Conservation (phyloP, 2,113 vertebrate species). For the Bombycilla garrulus region DNA sequence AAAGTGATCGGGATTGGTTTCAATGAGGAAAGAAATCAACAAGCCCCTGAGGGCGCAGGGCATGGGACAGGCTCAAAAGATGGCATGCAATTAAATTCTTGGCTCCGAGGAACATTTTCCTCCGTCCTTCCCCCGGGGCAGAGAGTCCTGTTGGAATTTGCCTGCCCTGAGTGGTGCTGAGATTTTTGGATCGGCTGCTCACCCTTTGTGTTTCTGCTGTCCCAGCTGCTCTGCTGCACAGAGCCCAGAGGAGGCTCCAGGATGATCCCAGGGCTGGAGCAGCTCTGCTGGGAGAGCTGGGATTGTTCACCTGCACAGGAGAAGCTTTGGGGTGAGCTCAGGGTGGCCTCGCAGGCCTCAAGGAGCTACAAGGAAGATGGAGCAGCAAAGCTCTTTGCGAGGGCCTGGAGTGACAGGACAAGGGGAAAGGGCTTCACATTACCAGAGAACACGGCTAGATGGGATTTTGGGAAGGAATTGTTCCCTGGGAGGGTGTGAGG, state of each 20-base stretch:
- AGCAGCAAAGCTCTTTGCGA: no score
- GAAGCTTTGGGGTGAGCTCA: no score
- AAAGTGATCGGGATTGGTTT: background rate
- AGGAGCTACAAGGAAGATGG: no score
- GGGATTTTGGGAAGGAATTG: no score
- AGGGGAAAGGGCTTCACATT: no score
- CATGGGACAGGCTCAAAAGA: background rate
- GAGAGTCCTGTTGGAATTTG: background rate
- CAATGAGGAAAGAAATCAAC: background rate
- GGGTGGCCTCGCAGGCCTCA: no score
- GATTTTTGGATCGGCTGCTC: background rate
- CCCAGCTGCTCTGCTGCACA: background rate
- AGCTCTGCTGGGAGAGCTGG: no score
- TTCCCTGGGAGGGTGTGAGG: no score
- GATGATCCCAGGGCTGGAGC: background rate
- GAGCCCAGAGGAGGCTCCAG: background rate
- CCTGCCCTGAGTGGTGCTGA: background rate
- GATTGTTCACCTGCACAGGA: no score
- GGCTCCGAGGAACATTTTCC: background rate
- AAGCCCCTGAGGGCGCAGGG: background rate
- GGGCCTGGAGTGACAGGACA: no score
- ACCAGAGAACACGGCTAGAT: no score
- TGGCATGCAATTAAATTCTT: constrained; percentile 43
- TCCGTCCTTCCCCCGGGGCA: background rate
- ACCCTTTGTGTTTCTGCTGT: background rate